These are phyloP conservation scores for Cinara cedri DNA, from an alignment of 2,888 invertebrate genomes.

Conservation along the genomic window DNA sequence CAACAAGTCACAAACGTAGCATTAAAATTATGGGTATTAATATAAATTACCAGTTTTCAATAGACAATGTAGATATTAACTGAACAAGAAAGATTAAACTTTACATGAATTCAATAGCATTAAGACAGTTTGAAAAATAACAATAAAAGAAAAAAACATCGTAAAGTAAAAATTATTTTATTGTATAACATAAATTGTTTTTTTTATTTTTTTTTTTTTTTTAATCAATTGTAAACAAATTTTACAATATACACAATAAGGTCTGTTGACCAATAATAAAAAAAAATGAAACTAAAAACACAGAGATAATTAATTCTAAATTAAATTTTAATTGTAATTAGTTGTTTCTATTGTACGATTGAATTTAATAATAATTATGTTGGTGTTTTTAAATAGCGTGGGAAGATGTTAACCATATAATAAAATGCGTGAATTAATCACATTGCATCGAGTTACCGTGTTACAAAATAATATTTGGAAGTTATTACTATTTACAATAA, in stretches of 20 bases:
- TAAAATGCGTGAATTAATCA: constrained; percentile 16
- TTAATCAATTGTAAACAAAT: constrained; percentile 21
- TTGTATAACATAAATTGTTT: constrained; percentile 40
- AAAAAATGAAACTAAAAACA: constrained; percentile 11
- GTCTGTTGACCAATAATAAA: neutral
- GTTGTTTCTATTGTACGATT: neutral
- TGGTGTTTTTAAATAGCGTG: constrained; percentile 10
- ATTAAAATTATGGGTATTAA: no score
- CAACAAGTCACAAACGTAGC: no score
- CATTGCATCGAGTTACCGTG: constrained; percentile 18
- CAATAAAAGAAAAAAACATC: neutral
- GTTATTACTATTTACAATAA: constrained; percentile 47
- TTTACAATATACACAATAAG: constrained; percentile 7
- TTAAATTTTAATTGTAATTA: neutral
- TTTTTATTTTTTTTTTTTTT: constrained; percentile 3
- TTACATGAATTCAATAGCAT: no score
- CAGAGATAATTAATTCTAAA: constrained; percentile 6
- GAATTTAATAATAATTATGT: constrained; percentile 5
- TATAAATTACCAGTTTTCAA: no score
- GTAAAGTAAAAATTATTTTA: constrained; percentile 36
- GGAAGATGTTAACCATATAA: constrained; percentile 23
- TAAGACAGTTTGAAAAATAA: neutral
- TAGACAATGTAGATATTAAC: no score
- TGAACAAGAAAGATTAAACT: no score
- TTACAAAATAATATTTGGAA: constrained; percentile 12